Base-by-base conservation (phyloP, 2,797 vertebrate genomes). In the Epinephelus coioides region DNA sequence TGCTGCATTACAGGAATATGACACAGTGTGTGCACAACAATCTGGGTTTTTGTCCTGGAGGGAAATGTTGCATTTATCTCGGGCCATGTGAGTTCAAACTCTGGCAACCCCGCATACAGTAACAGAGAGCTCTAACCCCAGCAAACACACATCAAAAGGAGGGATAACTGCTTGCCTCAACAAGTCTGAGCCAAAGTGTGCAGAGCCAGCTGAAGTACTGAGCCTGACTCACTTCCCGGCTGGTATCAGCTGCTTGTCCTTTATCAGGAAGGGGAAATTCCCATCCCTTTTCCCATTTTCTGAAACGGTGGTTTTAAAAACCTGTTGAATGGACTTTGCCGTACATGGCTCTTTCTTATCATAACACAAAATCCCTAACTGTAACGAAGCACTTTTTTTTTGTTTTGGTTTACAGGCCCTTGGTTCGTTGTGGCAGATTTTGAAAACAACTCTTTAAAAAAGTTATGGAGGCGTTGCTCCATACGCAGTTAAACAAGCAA, bases 201-300 rank as follows among this genome's bases (percentile, higher is more conserved):
- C 72, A 44, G 69, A 82, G 73, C 72, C 80, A 84, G 87, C 85
- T 78, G 56, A 64, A 88, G 69, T 65, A 72, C 83, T 88, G 92
- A 89, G 72, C 51, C 88, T 95, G 94, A 95, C 88, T 95, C 93
- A 95, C 90, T 83, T 87, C 86, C 88, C 30, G 63, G 54, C 68
- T 60, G 57, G 70, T 90, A 93, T 93, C 94, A 94, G 92, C 88
- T 91, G 92, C 69, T 86, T 88, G 65, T 77, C 69, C 64, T 81
- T 72, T 69, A 88, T 83, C 76, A 70, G 46, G 71, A 81, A 46
- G 59, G 90, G 94, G 92, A 91, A 94, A 85, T 91, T 94, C 93
- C 91, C 87, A 1, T 59, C 5, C 25, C 19, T 85, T 79, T 85
- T 56, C 64, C 79, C 50, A 57, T 76, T 79, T 82, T 82, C n/a